A percentile compares a stretch with the other conserved stretches of the same genome.
Conservation (phyloP, 1,140 invertebrate species). For the Drosophila melanogaster region Release_6_plus_ISO1_MT NT_033777.3:25902001-25902500, state of each 20-base stretch:
- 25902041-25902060: neutral
- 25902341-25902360: conserved; percentile 25
- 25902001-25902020: neutral
- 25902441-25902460: neutral
- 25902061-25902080: conserved; percentile 31
- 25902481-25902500: neutral
- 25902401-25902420: no score
- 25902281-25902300: conserved; percentile 11
- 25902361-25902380: conserved; percentile 1
- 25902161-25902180: conserved; percentile 7
- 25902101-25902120: conserved; percentile 4
- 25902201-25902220: conserved; percentile 8
- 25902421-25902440: neutral
- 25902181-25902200: conserved; percentile 17
- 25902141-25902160: neutral
- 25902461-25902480: neutral
- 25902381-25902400: no score
- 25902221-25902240: conserved; percentile 12
- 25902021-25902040: neutral
- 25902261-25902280: conserved; percentile 12
- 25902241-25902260: conserved; percentile 21
- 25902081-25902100: conserved; percentile 4
- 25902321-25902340: conserved; percentile 25
- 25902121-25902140: neutral
- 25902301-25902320: conserved; percentile 11